phyloP scores from a whole-genome alignment of 2,797 vertebrate species.

The Phyllotis vaccarum region DNA sequence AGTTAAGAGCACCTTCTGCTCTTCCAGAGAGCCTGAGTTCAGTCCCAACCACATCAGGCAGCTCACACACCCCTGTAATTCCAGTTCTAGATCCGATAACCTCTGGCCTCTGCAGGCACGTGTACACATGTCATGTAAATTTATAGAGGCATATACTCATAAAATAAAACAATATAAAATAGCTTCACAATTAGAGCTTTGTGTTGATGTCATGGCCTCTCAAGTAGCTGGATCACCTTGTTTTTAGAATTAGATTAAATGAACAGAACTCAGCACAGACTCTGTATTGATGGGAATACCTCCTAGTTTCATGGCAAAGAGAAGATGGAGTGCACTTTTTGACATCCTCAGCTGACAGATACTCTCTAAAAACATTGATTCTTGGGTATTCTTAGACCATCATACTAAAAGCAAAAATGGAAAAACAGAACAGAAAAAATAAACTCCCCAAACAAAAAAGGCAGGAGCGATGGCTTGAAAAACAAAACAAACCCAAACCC shows the following conservation, averaged over 20 bases:
- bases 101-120: neutral
- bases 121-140: neutral
- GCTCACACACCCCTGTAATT: neutral
- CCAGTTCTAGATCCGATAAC: neutral
- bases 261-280: neutral
- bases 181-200: neutral
- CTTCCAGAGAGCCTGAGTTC: neutral
- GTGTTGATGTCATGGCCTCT: neutral
- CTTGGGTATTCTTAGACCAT: neutral
- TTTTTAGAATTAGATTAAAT: constrained; percentile 4
- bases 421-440: too few species aligned
- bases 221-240: neutral
- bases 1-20: neutral
- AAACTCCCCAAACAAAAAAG: too few species aligned
- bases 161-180: neutral
- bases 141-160: neutral
- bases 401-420: too few species aligned
- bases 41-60: neutral
- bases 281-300: neutral
- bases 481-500: too few species aligned
- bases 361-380: neutral
- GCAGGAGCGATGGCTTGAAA: too few species aligned
- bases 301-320: neutral
- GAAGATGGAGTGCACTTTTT: neutral
- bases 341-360: neutral